Percentiles rank a stretch among this genome's conserved stretches.
phyloP scores from a whole-genome alignment of 2,888 invertebrate genomes.

The Chesias legatella region DNA sequence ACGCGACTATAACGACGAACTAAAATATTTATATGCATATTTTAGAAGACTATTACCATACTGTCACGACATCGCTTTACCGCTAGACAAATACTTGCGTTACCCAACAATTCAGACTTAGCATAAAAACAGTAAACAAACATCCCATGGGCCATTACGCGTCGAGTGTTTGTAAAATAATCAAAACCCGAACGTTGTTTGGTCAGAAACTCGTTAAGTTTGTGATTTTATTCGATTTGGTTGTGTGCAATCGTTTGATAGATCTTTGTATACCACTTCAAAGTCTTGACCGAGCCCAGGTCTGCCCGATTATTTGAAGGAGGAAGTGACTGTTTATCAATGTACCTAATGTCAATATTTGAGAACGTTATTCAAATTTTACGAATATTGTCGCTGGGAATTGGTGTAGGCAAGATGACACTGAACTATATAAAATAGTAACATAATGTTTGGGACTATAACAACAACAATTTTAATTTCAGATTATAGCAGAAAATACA shows the following conservation, averaged over 20 bases:
- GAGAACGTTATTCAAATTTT: conserved; percentile 6
- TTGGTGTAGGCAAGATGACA: not conserved
- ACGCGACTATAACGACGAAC: conserved; percentile 46
- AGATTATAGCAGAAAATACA: too few species aligned
- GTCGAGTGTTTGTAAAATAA: conserved; percentile 72
- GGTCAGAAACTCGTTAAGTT: conserved; percentile 64
- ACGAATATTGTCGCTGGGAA: conserved; percentile 10
- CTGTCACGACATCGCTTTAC: conserved; percentile 44
- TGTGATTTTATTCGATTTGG: conserved; percentile 68
- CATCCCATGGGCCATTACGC: conserved; percentile 68
- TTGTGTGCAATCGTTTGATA: conserved; percentile 63
- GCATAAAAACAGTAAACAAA: conserved; percentile 61
- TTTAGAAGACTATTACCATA: conserved; percentile 55
- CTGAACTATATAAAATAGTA: too few species aligned
- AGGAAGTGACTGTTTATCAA: conserved; percentile 23
- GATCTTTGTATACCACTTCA: conserved; percentile 52
- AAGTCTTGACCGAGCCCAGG: conserved; percentile 37
- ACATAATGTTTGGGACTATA: too few species aligned
- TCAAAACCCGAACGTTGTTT: conserved; percentile 65
- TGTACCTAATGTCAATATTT: conserved; percentile 7
- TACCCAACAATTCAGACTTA: conserved; percentile 58
- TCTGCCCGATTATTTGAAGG: conserved; percentile 26
- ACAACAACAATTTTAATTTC: too few species aligned
- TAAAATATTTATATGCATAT: conserved; percentile 65
- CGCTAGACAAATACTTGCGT: conserved; percentile 63